phyloP scores from a whole-genome alignment of 2,888 invertebrate genomes.

The Pristionchus mayeri region DNA sequence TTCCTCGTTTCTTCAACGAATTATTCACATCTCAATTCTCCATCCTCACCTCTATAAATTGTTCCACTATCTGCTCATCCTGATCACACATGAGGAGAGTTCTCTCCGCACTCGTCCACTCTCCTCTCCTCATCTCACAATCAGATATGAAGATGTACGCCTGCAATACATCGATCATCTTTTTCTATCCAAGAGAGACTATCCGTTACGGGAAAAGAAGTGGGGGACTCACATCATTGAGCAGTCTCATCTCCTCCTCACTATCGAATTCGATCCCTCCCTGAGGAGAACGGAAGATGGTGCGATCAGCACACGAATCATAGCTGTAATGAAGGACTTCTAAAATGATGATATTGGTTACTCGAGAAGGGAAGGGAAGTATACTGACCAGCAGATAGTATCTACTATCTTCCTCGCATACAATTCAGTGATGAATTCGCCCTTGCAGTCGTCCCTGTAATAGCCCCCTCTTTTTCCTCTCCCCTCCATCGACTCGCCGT shows the following conservation, averaged over 20 bases:
- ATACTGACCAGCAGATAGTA: constrained; percentile 30
- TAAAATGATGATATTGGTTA: background rate
- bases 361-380: background rate
- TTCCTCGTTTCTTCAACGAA: background rate
- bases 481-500: background rate
- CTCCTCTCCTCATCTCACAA: background rate
- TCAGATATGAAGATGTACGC: background rate
- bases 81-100: background rate
- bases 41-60: constrained; percentile 20
- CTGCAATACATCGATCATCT: background rate
- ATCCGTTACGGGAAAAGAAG: too few relatives aligned
- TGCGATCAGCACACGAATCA: constrained; percentile 17
- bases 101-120: background rate
- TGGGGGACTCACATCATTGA: constrained; percentile 4
- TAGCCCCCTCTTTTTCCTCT: too few relatives aligned
- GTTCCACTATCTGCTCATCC: background rate
- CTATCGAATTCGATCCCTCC: constrained; percentile 31
- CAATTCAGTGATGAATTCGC: background rate
- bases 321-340: background rate
- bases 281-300: constrained; percentile 1
- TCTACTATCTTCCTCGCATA: constrained; percentile 33
- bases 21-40: background rate
- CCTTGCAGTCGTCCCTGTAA: background rate
- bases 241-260: constrained; percentile 10
- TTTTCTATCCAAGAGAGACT: too few relatives aligned